phyloP scores from a whole-genome alignment of 2,888 invertebrate genomes.

The Chaitophorus viminalis region DNA sequence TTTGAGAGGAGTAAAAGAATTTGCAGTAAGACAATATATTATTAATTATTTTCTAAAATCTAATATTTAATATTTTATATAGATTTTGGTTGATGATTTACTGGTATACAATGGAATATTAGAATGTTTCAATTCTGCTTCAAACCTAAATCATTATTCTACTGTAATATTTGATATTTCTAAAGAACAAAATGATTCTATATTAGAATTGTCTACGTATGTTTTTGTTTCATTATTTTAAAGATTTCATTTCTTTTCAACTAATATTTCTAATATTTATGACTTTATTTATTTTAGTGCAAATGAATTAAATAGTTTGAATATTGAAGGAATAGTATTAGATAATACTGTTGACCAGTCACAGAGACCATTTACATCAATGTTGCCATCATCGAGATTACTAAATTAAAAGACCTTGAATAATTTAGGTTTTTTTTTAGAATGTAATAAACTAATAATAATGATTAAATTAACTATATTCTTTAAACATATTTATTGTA shows the following conservation, averaged over 20 bases:
- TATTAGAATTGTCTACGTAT: conserved; percentile 30
- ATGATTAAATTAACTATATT: neutral
- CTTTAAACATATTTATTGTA: neutral
- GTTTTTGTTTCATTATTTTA: neutral
- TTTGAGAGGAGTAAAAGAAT: conserved; percentile 81
- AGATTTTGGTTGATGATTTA: conserved; percentile 84
- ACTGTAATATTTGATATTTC: conserved; percentile 67
- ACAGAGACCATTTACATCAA: conserved; percentile 66
- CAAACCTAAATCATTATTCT: conserved; percentile 65
- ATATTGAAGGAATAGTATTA: conserved; percentile 53
- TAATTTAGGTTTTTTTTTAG: neutral
- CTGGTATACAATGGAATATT: conserved; percentile 81
- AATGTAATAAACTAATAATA: neutral
- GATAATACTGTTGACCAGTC: conserved; percentile 65
- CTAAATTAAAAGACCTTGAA: conserved; percentile 21
- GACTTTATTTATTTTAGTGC: too few species aligned
- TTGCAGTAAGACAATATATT: conserved; percentile 73
- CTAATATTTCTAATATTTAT: neutral
- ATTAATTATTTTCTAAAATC: conserved; percentile 7
- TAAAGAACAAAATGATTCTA: conserved; percentile 54
- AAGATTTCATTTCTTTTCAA: neutral
- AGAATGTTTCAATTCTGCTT: conserved; percentile 65
- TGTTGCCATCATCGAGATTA: conserved; percentile 61
- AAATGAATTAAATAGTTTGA: conserved; percentile 57
- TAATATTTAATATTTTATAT: conserved; percentile 63